Evolutionary conservation across 2,888 invertebrate genomes (phyloP).

Genomic region (Andrena chrysosceles): DNA sequence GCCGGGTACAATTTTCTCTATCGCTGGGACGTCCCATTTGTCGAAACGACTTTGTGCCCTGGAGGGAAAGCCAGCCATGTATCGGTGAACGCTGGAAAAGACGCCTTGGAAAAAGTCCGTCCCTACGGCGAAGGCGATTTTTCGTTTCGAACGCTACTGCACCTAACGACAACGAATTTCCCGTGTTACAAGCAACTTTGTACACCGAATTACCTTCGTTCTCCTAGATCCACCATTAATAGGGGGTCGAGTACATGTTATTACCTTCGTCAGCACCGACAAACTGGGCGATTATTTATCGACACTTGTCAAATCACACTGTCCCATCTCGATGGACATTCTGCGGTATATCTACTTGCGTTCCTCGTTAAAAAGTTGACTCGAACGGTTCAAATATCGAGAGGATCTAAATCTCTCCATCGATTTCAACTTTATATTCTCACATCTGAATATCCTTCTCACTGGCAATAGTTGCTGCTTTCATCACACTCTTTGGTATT

Average conservation of each 20-base stretch:
- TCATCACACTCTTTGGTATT: no score
- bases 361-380: no score
- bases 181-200: conserved; percentile 37
- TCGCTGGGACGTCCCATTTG: conserved; percentile 77
- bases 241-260: conserved; percentile 36
- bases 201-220: conserved; percentile 60
- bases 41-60: conserved; percentile 76
- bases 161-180: conserved; percentile 63
- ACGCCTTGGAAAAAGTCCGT: conserved; percentile 43
- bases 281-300: conserved; percentile 43
- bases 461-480: no score
- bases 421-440: no score
- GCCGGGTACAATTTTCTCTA: conserved; percentile 79
- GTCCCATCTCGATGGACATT: background rate
- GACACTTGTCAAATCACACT: background rate
- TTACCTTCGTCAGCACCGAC: conserved; percentile 34
- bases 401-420: no score
- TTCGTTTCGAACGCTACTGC: conserved; percentile 47
- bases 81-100: conserved; percentile 55
- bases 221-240: conserved; percentile 43
- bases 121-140: conserved; percentile 53
- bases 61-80: conserved; percentile 55
- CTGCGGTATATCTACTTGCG: background rate
- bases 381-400: no score
- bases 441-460: no score